Conservation (phyloP, 2,797 vertebrate species). For the Momotus momota region DNA sequence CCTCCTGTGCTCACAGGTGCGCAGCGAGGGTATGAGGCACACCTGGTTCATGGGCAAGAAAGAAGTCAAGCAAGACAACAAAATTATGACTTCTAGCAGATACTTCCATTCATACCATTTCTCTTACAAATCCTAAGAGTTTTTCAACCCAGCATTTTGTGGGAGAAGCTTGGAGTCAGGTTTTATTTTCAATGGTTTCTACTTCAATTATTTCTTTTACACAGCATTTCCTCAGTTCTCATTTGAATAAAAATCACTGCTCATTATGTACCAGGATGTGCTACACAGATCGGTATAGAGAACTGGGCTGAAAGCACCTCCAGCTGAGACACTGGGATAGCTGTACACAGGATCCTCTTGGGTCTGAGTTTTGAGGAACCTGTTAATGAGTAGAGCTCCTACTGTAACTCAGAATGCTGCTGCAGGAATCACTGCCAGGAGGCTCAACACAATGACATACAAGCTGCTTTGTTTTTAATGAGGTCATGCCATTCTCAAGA, state of each 20-base stretch:
- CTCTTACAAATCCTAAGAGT: neutral
- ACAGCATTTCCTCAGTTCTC: neutral
- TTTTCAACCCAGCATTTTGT: neutral
- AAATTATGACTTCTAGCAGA: neutral
- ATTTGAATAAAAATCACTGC: neutral
- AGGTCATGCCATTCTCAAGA: constrained; percentile 59
- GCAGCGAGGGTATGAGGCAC: rapidly evolving
- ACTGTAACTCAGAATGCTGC: neutral
- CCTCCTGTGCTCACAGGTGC: neutral
- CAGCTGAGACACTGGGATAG: neutral
- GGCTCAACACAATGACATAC: neutral
- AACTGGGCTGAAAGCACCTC: neutral
- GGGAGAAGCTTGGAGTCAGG: neutral
- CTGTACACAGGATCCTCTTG: rapidly evolving
- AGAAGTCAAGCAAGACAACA: neutral
- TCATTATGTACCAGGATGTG: neutral
- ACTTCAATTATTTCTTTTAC: neutral
- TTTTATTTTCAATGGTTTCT: neutral
- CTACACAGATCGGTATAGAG: neutral
- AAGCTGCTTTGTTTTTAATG: constrained; percentile 57
- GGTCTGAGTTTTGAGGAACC: neutral
- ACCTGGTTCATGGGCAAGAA: neutral
- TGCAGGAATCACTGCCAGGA: constrained; percentile 25
- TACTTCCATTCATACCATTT: neutral
- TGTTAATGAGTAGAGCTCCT: neutral